phyloP scores from a whole-genome alignment of 2,113 vertebrate genomes.

The Urocolius indicus region DNA sequence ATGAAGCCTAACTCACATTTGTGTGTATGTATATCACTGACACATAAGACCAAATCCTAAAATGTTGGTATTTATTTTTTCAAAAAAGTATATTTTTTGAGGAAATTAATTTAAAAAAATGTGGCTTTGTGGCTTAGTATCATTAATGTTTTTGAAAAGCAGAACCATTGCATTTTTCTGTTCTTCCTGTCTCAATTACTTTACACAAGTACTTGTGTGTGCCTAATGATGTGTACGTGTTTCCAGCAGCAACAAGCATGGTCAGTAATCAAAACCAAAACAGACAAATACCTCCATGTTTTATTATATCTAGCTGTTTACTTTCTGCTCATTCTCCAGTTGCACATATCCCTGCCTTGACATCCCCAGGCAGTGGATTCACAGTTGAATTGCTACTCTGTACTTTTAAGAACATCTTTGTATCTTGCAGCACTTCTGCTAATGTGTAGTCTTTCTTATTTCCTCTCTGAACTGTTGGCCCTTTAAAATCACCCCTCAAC shows the following conservation, averaged over 20 bases:
- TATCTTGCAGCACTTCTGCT: background rate
- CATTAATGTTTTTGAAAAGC: background rate
- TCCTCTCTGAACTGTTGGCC: background rate
- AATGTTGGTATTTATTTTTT: background rate
- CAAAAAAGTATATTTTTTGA: background rate
- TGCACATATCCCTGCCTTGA: background rate
- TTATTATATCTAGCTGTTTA: background rate
- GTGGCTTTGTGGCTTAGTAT: background rate
- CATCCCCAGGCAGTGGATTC: background rate
- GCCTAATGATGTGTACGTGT: accelerated
- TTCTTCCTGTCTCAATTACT: background rate
- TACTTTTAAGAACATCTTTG: background rate
- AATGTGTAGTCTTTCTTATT: background rate
- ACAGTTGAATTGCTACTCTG: background rate
- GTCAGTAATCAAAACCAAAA: background rate
- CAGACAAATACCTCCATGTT: background rate
- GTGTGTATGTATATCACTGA: background rate
- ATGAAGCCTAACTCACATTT: background rate
- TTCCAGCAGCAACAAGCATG: background rate
- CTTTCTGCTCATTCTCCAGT: background rate
- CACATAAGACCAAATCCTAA: background rate
- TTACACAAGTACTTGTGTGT: background rate
- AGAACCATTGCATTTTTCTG: background rate
- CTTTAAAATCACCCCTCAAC: background rate
- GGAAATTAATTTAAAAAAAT: background rate